Percentiles rank a stretch among this genome's conserved stretches.
Evolutionary conservation across 1,140 invertebrate genomes (phyloP).

Genomic region (Drosophila sechellia): DNA sequence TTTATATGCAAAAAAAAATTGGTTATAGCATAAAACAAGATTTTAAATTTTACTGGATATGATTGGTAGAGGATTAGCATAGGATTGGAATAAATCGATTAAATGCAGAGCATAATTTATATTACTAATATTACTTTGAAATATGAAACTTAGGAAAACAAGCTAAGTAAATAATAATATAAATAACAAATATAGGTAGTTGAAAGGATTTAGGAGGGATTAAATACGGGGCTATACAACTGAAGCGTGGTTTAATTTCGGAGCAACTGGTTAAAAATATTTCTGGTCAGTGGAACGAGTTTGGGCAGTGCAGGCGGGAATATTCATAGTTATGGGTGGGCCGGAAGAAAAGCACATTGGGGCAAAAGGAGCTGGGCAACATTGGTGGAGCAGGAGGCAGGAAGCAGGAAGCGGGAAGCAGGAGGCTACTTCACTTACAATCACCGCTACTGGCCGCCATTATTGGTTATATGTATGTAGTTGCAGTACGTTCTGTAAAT

Average conservation of each 20-base stretch:
- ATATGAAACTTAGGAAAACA: neutral
- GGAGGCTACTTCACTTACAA: constrained; percentile 64
- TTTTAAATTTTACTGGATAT: neutral
- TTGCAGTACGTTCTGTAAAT: constrained; percentile 32
- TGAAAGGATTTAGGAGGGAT: neutral
- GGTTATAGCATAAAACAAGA: too few species aligned
- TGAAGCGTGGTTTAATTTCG: neutral
- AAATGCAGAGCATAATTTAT: neutral
- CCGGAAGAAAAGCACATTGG: neutral
- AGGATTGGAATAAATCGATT: neutral
- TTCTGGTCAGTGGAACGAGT: neutral
- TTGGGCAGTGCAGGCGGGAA: neutral
- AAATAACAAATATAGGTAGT: neutral
- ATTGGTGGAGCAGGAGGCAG: constrained; percentile 20
- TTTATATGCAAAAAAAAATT: neutral
- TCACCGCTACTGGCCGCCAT: constrained; percentile 73
- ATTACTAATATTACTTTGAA: neutral
- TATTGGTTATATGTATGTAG: constrained; percentile 32
- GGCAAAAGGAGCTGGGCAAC: neutral
- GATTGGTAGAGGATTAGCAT: neutral
- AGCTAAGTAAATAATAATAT: neutral
- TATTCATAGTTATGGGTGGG: neutral
- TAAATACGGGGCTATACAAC: neutral
- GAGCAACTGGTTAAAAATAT: constrained; percentile 7
- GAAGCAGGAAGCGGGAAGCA: constrained; percentile 9